These are phyloP conservation scores for Enteromius treurensis DNA, from an alignment of 2,797 vertebrate species.

Conservation along the genomic window DNA sequence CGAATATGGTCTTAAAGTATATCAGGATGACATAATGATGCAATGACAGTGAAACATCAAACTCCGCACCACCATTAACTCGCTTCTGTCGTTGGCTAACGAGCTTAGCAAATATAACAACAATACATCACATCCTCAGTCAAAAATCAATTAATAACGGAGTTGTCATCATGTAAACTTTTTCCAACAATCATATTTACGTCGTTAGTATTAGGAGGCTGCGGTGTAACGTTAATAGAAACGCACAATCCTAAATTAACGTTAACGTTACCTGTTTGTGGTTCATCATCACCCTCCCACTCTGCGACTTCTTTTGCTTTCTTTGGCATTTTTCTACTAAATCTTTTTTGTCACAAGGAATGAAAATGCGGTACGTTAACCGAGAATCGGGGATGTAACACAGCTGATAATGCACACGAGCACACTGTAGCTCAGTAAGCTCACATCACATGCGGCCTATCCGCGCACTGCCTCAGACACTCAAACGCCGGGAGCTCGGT, in stretches of 20 bases:
- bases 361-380: neutral
- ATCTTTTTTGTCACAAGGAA: neutral
- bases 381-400: neutral
- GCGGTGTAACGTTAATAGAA: neutral
- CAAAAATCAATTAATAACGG: neutral
- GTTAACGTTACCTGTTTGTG: constrained; percentile 63
- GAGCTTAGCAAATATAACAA: neutral
- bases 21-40: constrained; percentile 2
- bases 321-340: constrained; percentile 73
- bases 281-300: constrained; percentile 76
- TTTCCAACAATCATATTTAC: neutral
- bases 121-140: neutral
- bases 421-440: neutral
- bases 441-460: constrained; percentile 65
- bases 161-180: neutral
- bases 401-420: constrained; percentile 6
- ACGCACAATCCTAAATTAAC: constrained; percentile 19
- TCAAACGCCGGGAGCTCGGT: constrained; percentile 33
- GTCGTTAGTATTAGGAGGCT: neutral
- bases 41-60: constrained; percentile 14
- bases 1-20: neutral
- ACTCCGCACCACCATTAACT: neutral
- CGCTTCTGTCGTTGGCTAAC: neutral
- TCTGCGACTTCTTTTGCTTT: constrained; percentile 77
- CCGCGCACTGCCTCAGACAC: constrained; percentile 46